Conservation (phyloP, 2,888 invertebrate genomes). For the Thumatha senex region DNA sequence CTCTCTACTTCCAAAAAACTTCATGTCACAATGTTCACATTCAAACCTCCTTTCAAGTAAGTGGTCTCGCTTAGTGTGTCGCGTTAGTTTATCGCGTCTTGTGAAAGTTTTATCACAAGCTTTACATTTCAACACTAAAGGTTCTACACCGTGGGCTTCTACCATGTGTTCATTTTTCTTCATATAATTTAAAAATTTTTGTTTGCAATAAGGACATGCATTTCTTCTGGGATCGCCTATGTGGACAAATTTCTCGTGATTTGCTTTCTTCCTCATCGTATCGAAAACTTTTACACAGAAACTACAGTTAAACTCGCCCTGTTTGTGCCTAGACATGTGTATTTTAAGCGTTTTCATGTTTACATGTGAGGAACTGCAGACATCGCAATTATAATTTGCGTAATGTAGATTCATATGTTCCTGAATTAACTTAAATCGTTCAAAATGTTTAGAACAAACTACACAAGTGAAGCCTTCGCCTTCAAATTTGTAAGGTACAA, state of each 20-base stretch:
- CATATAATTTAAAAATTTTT: constrained; percentile 23
- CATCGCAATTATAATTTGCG: constrained; percentile 20
- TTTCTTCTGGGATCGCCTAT: constrained; percentile 13
- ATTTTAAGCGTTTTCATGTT: constrained; percentile 36
- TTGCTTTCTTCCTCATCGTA: constrained; percentile 16
- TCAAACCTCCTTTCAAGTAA: constrained; percentile 24
- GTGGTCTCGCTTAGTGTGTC: constrained; percentile 26
- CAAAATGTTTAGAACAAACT: constrained; percentile 16
- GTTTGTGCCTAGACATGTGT: constrained; percentile 21
- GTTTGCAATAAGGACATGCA: constrained; percentile 23
- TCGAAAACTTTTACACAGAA: constrained; percentile 27
- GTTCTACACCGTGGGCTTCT: constrained; percentile 20
- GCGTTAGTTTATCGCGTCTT: constrained; percentile 9
- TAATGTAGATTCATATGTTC: constrained; percentile 36
- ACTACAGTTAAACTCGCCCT: constrained; percentile 25
- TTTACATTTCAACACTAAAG: constrained; percentile 14
- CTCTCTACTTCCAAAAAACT: constrained; percentile 17
- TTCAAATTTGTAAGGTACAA: constrained; percentile 32
- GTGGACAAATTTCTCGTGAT: constrained; percentile 30
- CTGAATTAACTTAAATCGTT: constrained; percentile 24
- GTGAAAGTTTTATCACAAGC: constrained; percentile 33
- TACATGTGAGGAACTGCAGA: constrained; percentile 59
- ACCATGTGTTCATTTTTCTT: constrained; percentile 25
- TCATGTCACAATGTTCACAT: constrained; percentile 25
- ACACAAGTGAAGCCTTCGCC: constrained; percentile 16